A percentile compares a stretch with the other conserved stretches of the same genome.
These are phyloP conservation scores for Hypomecis punctinalis DNA, from an alignment of 2,888 invertebrate species.

Conservation along the genomic window DNA sequence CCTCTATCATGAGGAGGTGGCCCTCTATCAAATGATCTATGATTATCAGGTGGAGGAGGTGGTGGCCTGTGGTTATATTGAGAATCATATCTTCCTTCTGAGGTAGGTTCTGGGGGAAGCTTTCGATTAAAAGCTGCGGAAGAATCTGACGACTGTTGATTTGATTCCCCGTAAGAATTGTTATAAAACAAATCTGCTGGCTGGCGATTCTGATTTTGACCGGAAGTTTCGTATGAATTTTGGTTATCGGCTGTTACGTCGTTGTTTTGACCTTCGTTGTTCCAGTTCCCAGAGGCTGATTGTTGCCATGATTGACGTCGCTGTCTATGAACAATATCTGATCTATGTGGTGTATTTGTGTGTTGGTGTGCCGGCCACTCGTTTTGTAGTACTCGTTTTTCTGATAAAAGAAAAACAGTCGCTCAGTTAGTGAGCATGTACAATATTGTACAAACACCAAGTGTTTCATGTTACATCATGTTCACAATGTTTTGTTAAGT, in stretches of 20 bases:
- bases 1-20: constrained; percentile 11
- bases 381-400: constrained; percentile 40
- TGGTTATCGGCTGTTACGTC: background rate
- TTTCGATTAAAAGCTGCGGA: constrained; percentile 1
- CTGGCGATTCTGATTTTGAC: constrained; percentile 1
- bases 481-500: background rate
- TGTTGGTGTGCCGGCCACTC: constrained; percentile 24
- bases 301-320: constrained; percentile 29
- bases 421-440: constrained; percentile 25
- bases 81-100: constrained; percentile 6
- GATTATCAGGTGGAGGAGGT: constrained; percentile 4
- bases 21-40: constrained; percentile 8
- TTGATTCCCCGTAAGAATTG: background rate
- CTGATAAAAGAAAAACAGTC: constrained; percentile 48
- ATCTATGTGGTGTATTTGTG: constrained; percentile 12
- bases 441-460: constrained; percentile 9
- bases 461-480: background rate
- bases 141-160: constrained; percentile 5
- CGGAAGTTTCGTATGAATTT: constrained; percentile 11
- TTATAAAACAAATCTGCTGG: background rate
- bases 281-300: constrained; percentile 13
- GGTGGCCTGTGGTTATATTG: constrained; percentile 5
- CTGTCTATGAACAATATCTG: constrained; percentile 16
- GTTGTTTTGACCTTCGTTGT: constrained; percentile 15
- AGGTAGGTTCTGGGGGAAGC: constrained; percentile 10